These are phyloP conservation scores for Paedocypris sp. DNA, from an alignment of 2,113 vertebrate genomes.

Conservation along the genomic window DNA sequence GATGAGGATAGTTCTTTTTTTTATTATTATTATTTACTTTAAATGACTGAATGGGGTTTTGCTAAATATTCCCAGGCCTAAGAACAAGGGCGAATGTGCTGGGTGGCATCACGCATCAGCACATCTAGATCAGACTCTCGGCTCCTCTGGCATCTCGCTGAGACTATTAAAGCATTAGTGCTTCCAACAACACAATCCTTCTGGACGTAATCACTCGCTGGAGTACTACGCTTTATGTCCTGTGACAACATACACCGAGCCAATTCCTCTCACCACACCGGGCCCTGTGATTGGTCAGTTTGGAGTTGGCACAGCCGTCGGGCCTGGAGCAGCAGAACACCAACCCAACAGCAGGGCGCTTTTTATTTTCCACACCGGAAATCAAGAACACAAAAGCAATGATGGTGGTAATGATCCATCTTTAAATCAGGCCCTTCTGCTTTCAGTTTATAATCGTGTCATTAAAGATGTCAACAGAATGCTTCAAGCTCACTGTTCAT, in stretches of 20 bases:
- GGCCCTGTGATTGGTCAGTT: background rate
- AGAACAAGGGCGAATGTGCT: no score
- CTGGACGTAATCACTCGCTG: background rate
- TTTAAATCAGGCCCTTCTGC: no score
- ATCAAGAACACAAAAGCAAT: background rate
- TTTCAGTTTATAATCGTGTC: no score
- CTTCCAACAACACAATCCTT: background rate
- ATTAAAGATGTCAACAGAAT: no score
- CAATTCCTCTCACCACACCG: background rate
- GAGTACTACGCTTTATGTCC: background rate
- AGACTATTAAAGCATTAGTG: conserved; percentile 2
- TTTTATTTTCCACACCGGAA: background rate
- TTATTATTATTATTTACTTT: no score
- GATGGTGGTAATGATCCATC: no score
- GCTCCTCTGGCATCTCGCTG: background rate
- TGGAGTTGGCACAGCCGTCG: conserved; percentile 1
- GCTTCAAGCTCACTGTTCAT: no score
- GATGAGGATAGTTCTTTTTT: no score
- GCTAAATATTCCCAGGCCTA: no score
- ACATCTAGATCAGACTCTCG: background rate
- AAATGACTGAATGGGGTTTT: no score
- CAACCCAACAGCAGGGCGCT: background rate
- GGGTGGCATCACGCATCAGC: conserved; percentile 20
- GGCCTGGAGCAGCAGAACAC: background rate
- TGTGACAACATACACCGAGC: background rate